These are phyloP conservation scores for Balanococcus diminutus DNA, from an alignment of 2,888 invertebrate genomes.

Conservation along the genomic window DNA sequence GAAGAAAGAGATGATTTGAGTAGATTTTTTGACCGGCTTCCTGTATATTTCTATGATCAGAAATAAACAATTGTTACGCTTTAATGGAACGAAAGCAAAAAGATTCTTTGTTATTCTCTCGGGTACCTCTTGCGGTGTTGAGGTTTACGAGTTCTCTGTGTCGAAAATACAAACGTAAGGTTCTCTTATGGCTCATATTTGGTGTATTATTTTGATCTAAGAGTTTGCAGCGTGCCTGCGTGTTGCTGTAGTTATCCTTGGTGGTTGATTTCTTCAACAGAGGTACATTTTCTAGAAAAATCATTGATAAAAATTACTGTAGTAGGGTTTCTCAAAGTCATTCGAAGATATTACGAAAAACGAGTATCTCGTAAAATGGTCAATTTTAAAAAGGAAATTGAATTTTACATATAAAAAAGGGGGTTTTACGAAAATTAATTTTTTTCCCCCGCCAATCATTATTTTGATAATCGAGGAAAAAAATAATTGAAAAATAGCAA, in stretches of 20 bases:
- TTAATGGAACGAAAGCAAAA: neutral
- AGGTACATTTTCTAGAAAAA: no score
- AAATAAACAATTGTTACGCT: slow-evolving; percentile 1
- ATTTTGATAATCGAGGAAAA: neutral
- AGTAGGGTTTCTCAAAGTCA: no score
- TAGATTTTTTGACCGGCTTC: neutral
- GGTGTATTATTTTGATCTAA: neutral
- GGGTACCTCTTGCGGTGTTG: neutral
- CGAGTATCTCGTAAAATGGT: no score
- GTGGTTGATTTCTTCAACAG: no score
- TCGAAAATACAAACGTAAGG: neutral
- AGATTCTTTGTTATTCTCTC: neutral
- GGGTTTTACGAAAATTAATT: neutral
- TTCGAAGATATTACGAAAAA: no score
- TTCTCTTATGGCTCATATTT: neutral
- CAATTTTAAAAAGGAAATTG: no score
- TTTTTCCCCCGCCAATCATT: neutral
- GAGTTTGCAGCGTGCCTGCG: no score
- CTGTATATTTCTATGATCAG: neutral
- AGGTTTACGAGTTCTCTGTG: neutral
- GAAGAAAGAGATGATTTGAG: neutral
- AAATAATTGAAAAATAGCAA: neutral
- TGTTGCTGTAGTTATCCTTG: no score
- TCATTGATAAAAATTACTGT: no score
- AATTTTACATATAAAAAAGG: neutral